Evolutionary conservation across 2,888 invertebrate genomes (phyloP).

Genomic region (Drosophila flavopinicola): DNA sequence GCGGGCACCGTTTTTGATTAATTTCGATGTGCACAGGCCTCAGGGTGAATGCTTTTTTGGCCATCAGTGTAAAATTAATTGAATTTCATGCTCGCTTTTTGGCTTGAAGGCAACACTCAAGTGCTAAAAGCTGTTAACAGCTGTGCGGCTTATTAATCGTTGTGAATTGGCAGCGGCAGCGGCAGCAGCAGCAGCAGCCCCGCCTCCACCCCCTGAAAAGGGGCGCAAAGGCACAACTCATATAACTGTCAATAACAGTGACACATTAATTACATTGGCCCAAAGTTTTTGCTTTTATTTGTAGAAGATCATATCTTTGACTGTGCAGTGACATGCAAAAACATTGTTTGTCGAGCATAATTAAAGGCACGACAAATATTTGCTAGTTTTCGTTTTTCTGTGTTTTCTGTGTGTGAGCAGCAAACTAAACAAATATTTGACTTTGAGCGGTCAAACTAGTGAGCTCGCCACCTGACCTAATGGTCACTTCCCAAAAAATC

Average conservation of each 20-base stretch:
- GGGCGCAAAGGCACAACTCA: not conserved
- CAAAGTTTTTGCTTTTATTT: constrained; percentile 3
- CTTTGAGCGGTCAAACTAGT: constrained; percentile 12
- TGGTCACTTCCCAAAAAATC: too few species aligned
- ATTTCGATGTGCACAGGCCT: constrained; percentile 15
- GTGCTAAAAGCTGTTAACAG: too few species aligned
- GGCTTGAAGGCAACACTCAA: constrained; percentile 3
- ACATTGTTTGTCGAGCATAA: not conserved
- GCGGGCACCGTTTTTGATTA: constrained; percentile 38
- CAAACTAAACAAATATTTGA: constrained; percentile 25
- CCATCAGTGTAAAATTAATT: constrained; percentile 37
- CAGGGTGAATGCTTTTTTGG: not conserved
- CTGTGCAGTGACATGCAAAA: constrained; percentile 20
- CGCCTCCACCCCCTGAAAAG: too few species aligned
- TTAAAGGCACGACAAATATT: constrained; percentile 15
- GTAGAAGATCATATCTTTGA: constrained; percentile 16
- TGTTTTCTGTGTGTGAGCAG: too few species aligned
- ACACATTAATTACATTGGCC: constrained; percentile 3
- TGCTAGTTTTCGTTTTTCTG: not conserved
- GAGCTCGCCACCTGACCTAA: not conserved
- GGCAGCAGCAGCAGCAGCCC: not conserved
- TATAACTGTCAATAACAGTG: constrained; percentile 29
- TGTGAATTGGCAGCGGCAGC: not conserved
- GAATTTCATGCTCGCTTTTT: constrained; percentile 22
- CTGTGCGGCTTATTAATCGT: constrained; percentile 18